Base-by-base conservation (phyloP, 1,140 invertebrate species). In the Agraylea sexmaculata region DNA sequence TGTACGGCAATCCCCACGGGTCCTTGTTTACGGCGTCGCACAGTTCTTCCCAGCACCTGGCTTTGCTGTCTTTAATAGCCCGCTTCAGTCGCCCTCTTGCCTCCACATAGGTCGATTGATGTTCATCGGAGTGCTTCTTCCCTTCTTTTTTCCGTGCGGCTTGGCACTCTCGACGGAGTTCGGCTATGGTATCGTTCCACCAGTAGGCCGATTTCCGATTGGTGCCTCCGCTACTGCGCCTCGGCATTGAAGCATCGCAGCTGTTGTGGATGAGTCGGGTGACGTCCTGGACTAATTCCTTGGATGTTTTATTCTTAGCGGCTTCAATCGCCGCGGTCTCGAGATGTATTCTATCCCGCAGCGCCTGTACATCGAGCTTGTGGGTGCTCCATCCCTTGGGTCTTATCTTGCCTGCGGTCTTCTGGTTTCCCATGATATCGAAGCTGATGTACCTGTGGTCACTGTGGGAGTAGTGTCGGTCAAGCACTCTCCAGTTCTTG, bases 371-470 rank as follows among this genome's bases (percentile, higher is more conserved):
- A 19, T 51, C 15, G 1, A 48, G 42, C 5, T 34, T 40, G 12
- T 44, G 44, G 0, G 50, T 23, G 15, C 38, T 23, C 37, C 38
- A 50, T 13, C 35, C 12, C 41, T 16, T 3, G 16, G 8, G 21
- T 16, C 13, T 17, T 18, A 11, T 2, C 16, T 2, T 2, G 27
- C 17, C 30, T 28, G 18, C 1, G 16, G 10, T 19, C 6, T 22
- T 11, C 12, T 28, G 2, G 12, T 3, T 25, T 19, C 29, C 25
- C 2, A 6, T 23, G 5, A 45, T 31, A 2, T 10, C 13, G 23
- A 51, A 44, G 15, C 25, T 22, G 6, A 60, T 57, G 29, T 54
- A 47, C 12, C 49, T 49, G 30, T 58, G 53, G 23, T 60, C 53
- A 6, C 54, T 58, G 0, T 51, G 41, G 0, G 53, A 53, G 15